Percentiles rank a stretch among this genome's conserved stretches.
Conservation (phyloP, 1,140 invertebrate genomes). For the Heliconius eleuchia region DNA sequence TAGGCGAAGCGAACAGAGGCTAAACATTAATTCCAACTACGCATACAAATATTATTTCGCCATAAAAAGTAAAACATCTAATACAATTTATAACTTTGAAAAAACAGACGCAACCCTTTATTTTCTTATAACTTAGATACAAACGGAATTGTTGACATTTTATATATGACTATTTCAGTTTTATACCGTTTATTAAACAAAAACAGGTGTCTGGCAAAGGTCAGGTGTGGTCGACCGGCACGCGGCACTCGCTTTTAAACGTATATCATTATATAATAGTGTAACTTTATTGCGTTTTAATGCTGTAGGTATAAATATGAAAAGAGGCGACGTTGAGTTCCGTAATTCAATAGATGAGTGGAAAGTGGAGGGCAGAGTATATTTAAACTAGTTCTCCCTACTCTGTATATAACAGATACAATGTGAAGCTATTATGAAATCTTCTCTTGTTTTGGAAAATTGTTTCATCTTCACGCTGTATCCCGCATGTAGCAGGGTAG, state of each 20-base stretch:
- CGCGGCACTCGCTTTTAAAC: conserved; percentile 24
- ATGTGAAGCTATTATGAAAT: too few relatives aligned
- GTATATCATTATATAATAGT: neutral
- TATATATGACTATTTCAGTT: conserved; percentile 57
- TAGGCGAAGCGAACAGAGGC: too few relatives aligned
- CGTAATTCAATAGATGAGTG: too few relatives aligned
- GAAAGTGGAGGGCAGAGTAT: too few relatives aligned
- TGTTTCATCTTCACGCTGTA: too few relatives aligned
- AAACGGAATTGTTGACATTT: conserved; percentile 72
- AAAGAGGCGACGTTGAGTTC: too few relatives aligned
- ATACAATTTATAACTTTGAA: neutral
- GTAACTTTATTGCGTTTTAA: neutral
- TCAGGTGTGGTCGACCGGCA: conserved; percentile 53
- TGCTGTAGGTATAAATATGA: neutral
- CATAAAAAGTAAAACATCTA: neutral
- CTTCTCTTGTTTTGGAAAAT: too few relatives aligned
- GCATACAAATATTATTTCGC: too few relatives aligned
- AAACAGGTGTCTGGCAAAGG: conserved; percentile 62
- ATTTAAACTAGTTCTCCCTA: too few relatives aligned
- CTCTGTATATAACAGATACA: too few relatives aligned
- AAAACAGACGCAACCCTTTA: neutral
- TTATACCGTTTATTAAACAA: conserved; percentile 55
- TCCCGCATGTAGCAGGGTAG: too few relatives aligned
- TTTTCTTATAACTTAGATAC: neutral
- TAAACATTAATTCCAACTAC: neutral